Base-by-base conservation (phyloP, 2,113 vertebrate species). In the Vicugna pacos region DNA sequence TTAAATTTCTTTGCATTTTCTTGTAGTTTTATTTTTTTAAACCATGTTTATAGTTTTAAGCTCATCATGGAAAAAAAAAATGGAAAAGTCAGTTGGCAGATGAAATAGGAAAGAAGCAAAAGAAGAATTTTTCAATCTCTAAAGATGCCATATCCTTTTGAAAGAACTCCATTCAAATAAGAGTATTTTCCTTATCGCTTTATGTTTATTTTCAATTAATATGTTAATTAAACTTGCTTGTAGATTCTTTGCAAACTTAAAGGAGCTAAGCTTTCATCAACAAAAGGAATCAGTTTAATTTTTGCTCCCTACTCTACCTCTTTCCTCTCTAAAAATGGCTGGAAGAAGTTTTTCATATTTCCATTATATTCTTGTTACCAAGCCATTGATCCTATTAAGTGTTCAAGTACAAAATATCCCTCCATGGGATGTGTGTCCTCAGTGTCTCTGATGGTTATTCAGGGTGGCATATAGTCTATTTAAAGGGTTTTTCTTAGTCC, bases 1-100 rank as follows among this genome's bases (percentile, higher is more conserved):
- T 97, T 92, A 97, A 92, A 96, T 96, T 96, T 97, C 96, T 95
- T 89, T 93, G 92, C 96, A 98, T 96, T 95, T 97, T 98, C 96
- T 92, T 98, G 85, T 90, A 98, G 89, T 97, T 98, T 83, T 95
- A 46, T 81, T 97, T 98, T 97, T 94, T 91, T 13, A 92, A 93
- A 91, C 46, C 69, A 58, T 52, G 30, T 95, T 92, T 86, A 87
- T 77, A 83, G 42, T 85, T 89, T 96, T 95, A 98, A 98, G 86
- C 6, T 92, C 75, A 97, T 95, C 95, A 97, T 54, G 32, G 35
- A 35, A 35, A 50, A 62, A 52, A 70, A 48, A 76, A 76, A 42
- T 52, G 46, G 64, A 83, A 95, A 92, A 95, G 56, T 89, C 76
- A 80, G 54, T 87, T 93, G 67, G 79, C 4, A 10, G 62, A 75